phyloP scores from a whole-genome alignment of 2,797 vertebrate species.

The Hydrophis major region DNA sequence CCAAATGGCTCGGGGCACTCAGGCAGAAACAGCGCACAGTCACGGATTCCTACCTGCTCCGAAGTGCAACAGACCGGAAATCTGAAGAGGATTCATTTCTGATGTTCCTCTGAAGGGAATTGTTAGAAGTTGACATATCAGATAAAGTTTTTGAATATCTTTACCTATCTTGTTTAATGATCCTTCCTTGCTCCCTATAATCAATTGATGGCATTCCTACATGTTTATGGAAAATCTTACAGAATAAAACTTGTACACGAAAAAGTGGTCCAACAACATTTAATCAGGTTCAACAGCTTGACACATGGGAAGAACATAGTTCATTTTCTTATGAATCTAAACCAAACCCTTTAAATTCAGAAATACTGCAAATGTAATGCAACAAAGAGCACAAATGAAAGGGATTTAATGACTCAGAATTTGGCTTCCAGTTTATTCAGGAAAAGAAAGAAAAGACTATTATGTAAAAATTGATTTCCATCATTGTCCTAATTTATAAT shows the following conservation, averaged over 20 bases:
- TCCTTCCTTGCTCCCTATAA: not conserved
- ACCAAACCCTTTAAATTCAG: not conserved
- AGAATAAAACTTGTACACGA: not conserved
- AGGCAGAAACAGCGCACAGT: too few species aligned
- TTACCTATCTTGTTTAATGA: not conserved
- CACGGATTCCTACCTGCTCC: too few species aligned
- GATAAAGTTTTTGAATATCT: not conserved
- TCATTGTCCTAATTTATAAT: not conserved
- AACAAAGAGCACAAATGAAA: not conserved
- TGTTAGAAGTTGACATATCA: not conserved
- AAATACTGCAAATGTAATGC: not conserved
- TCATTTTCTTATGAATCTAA: not conserved
- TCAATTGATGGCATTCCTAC: not conserved
- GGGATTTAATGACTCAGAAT: not conserved
- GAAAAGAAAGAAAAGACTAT: not conserved
- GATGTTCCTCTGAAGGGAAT: not conserved
- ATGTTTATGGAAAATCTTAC: not conserved
- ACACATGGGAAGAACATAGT: not conserved
- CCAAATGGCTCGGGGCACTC: too few species aligned
- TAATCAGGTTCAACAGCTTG: not conserved
- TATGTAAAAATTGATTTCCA: not conserved
- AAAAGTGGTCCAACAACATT: not conserved
- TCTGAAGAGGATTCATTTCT: not conserved
- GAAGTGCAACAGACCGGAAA: too few species aligned
- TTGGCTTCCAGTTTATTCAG: not conserved